phyloP scores from a whole-genome alignment of 2,113 vertebrate species.

The Alosa alosa region DNA sequence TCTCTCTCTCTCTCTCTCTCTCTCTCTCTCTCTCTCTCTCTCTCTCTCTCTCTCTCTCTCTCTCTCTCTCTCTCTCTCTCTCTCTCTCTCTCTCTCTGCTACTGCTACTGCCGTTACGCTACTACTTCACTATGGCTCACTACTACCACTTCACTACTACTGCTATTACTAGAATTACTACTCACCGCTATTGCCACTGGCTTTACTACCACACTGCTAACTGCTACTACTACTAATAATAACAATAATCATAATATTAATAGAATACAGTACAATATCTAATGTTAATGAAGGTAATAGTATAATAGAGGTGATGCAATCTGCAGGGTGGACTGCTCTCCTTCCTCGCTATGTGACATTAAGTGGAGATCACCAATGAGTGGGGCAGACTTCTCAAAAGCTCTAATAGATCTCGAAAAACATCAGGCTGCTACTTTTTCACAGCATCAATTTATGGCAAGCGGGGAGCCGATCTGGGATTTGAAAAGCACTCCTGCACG shows the following conservation, averaged over 20 bases:
- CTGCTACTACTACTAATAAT: neutral
- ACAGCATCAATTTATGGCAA: neutral
- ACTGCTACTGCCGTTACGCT: too few relatives aligned
- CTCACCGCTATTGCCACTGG: too few relatives aligned
- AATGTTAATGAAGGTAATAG: neutral
- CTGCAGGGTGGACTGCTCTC: neutral
- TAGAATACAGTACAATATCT: too few relatives aligned
- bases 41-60: too few relatives aligned
- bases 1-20: too few relatives aligned
- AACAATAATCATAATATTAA: too few relatives aligned
- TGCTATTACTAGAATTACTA: neutral
- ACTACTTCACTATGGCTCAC: too few relatives aligned
- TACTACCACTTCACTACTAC: neutral
- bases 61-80: too few relatives aligned
- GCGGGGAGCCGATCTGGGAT: conserved; percentile 14
- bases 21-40: too few relatives aligned
- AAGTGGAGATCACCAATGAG: neutral
- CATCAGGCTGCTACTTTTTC: neutral
- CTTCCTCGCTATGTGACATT: neutral
- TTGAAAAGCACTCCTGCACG: conserved; percentile 30
- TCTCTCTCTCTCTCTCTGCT: too few relatives aligned
- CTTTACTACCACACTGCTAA: too few relatives aligned
- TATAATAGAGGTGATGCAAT: neutral
- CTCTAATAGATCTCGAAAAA: neutral
- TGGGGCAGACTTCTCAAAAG: neutral